Base-by-base conservation (phyloP, 2,797 vertebrate species). In the Antrozous pallidus region DNA sequence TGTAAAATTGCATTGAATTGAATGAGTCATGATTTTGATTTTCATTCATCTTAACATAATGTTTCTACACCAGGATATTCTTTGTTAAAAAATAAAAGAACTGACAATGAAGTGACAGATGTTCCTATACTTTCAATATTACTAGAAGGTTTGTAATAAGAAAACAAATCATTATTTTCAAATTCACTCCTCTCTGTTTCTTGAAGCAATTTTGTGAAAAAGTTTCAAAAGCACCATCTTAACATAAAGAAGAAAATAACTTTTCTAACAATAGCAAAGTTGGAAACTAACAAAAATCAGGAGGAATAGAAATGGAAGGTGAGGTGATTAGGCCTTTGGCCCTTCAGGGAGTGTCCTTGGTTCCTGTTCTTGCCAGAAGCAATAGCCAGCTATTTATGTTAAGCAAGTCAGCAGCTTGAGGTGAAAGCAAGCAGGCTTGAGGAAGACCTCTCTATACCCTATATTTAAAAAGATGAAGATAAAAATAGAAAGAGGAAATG, bases 181-280 rank as follows among this genome's bases (percentile, higher is more conserved):
- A 70, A 20, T 93, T 85, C 56, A 71, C 47, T 93, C 47, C 87
- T 90, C 80, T 86, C 65, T 95, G 84, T 56, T 96, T 95, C 67
- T 33, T 47, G 78, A 49, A 79, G 77, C 56, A 90, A 85, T 95
- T 85, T 93, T 40, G 33, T 91, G 45, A 78, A 56, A 82, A 95
- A 93, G 45, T 91, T 95, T 95, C 83, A 93, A 88, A 94, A 95
- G 80, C 83, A 90, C 33, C 85, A 83, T 38, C 69, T 78, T 94
- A 89, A 88, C 93, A 87, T 79, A 89, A 91, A 89, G 84, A 95
- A 92, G 75, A 84, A 95, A 95, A 96, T 92, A 93, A 93, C 77
- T 96, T 92, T 95, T 93, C 70, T 95, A 91, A 94, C 91, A 93
- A 81, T 94, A 96, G 83, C 54, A 56, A 84, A 88, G 73, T 90